Conservation (phyloP, 2,797 vertebrate genomes). For the Oryzias sinensis region DNA sequence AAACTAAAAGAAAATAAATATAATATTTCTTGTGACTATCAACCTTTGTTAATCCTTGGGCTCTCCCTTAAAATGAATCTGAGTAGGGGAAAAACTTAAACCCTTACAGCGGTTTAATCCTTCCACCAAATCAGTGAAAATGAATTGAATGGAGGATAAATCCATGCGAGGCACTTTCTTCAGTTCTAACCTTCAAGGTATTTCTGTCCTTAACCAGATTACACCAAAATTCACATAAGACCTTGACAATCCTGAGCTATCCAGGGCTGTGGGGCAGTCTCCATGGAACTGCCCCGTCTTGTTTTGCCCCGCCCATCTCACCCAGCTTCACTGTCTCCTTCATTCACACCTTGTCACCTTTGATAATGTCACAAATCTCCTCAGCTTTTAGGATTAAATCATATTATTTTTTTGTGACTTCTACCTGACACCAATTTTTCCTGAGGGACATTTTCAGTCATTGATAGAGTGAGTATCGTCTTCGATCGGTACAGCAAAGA, state of each 20-base stretch:
- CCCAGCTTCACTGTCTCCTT: conserved; percentile 8
- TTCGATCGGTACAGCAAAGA: conserved; percentile 35
- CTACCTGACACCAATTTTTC: conserved; percentile 6
- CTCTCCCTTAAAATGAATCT: too few species aligned
- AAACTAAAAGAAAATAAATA: too few species aligned
- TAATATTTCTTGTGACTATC: too few species aligned
- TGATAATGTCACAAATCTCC: neutral
- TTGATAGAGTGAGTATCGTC: conserved; percentile 1
- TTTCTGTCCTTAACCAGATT: conserved; percentile 83
- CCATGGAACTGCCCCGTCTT: conserved; percentile 49
- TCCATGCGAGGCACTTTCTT: conserved; percentile 54
- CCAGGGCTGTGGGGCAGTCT: conserved; percentile 58
- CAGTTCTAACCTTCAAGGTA: conserved; percentile 72
- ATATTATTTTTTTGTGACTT: neutral
- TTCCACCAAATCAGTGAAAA: conserved; percentile 16
- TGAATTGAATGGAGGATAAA: conserved; percentile 46
- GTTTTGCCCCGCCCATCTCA: conserved; percentile 10
- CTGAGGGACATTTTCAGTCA: conserved; percentile 8
- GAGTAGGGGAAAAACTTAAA: neutral
- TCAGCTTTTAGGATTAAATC: neutral
- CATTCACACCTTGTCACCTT: neutral
- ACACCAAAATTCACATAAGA: conserved; percentile 76
- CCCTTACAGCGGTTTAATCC: neutral
- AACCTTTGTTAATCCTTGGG: too few species aligned
- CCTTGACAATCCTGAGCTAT: conserved; percentile 71